Base-by-base conservation (phyloP, 1,140 invertebrate species). In the Idris sp. region DNA sequence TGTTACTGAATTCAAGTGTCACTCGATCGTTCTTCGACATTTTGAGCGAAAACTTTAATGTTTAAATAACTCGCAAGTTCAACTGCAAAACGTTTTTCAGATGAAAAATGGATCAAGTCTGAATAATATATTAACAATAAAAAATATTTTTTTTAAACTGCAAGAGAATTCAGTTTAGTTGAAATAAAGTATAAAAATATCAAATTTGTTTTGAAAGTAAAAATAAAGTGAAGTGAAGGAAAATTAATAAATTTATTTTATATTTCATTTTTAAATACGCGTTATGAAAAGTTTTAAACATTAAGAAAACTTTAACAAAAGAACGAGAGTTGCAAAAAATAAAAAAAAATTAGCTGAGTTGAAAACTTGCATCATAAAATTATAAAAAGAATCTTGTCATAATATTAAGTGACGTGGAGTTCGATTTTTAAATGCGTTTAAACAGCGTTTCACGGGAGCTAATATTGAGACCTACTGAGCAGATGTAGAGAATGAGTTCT, bases 1-100 rank as follows among this genome's bases (percentile, higher is more conserved):
- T 58, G 62, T 35, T 44, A 26, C 28, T 53, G 53, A 58, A 58
- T 58, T 68, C 53, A 15, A 68, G 53, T 31, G 44, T 15, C 53
- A 58, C 53, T 67, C 41, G 26, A 18, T 56, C 19, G 43, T 51
- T 33, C 48, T 44, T 28, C 41, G 40, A 36, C 61, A 31, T 59
- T 59, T 33, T 11, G 5, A 44, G 22, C 36, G 26, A 4, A 51
- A 56, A 16, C 22, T 1, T 8, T 35, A 58, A 68, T 68, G 51
- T 58, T 56, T 48, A 30, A 56, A 40, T 40, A 49, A 44, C 16
- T 49, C 3, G 5, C n/a, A 48, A 44, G 25, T 58, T 46, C 30
- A 14, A 7, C 35, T 19, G 13, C 15, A 10, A 46, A 33, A 43
- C 14, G 33, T 56, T 22, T 3, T 0, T 9, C n/a, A 16, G 19